phyloP scores from a whole-genome alignment of 1,140 invertebrate species.

The Druon quercuslanigerum region DNA sequence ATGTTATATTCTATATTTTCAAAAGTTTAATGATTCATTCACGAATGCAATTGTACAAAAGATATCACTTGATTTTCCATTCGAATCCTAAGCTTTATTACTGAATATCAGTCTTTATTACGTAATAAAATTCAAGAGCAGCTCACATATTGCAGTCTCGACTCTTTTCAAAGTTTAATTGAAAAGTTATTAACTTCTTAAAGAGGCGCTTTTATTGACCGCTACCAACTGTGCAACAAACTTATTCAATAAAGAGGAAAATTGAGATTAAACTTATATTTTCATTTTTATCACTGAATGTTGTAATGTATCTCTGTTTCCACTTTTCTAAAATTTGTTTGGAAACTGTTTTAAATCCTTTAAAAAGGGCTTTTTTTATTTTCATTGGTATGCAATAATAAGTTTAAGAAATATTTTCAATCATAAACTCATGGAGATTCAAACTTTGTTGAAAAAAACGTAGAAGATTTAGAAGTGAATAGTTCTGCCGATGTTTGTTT shows the following conservation, averaged over 20 bases:
- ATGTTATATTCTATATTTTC: too few species aligned
- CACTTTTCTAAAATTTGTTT: too few species aligned
- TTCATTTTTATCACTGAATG: too few species aligned
- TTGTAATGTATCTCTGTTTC: too few species aligned
- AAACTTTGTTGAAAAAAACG: constrained; percentile 3
- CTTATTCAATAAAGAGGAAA: too few species aligned
- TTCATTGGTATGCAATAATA: neutral
- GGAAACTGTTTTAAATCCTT: too few species aligned
- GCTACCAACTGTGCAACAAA: too few species aligned
- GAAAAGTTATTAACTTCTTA: neutral
- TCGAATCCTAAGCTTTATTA: neutral
- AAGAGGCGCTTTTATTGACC: neutral
- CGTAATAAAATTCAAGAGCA: neutral
- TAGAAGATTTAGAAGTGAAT: neutral
- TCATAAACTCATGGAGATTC: neutral
- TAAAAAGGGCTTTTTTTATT: neutral
- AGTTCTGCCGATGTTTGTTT: neutral
- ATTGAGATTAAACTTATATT: too few species aligned
- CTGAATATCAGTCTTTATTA: constrained; percentile 7
- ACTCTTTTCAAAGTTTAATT: neutral
- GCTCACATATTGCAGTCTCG: neutral
- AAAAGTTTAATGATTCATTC: neutral
- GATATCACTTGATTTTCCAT: constrained; percentile 3
- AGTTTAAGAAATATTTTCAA: neutral
- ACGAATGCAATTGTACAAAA: neutral